These are phyloP conservation scores for Eremophila alpestris DNA, from an alignment of 2,797 vertebrate species.

Conservation along the genomic window DNA sequence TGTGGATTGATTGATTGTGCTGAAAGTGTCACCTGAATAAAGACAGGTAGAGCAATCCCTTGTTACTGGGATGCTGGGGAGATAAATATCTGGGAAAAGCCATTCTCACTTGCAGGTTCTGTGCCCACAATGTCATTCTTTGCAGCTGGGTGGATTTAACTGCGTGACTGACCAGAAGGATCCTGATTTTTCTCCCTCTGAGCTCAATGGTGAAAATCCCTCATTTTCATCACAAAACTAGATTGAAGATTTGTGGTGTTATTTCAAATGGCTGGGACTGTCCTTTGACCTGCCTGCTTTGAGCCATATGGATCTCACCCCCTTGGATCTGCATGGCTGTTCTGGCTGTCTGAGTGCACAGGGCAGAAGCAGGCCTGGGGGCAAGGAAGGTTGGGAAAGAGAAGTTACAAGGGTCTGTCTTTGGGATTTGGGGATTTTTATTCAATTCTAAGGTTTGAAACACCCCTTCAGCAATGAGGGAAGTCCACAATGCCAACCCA, in stretches of 20 bases:
- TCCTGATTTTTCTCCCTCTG: neutral
- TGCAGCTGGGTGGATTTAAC: neutral
- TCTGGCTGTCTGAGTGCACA: neutral
- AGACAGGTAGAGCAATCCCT: neutral
- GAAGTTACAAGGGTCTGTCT: neutral
- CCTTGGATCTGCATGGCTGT: neutral
- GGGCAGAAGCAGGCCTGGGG: neutral
- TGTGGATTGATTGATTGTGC: neutral
- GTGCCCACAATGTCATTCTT: neutral
- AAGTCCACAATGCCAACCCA: accelerated
- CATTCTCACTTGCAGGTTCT: neutral
- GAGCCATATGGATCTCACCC: neutral
- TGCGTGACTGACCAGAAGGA: neutral
- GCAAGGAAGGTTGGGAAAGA: neutral
- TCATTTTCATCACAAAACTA: neutral
- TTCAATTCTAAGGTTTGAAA: neutral
- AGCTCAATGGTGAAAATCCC: neutral
- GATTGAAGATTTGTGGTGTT: neutral
- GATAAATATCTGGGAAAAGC: neutral
- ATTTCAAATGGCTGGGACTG: neutral
- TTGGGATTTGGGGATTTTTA: too few species aligned
- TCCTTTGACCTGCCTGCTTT: neutral
- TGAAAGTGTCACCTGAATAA: neutral
- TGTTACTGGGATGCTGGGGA: neutral
- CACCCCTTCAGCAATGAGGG: neutral